Evolutionary conservation across 1,140 invertebrate species (phyloP), one percentile per base, ranked within the genome.

Genomic region (Lethocerus indicus): DNA sequence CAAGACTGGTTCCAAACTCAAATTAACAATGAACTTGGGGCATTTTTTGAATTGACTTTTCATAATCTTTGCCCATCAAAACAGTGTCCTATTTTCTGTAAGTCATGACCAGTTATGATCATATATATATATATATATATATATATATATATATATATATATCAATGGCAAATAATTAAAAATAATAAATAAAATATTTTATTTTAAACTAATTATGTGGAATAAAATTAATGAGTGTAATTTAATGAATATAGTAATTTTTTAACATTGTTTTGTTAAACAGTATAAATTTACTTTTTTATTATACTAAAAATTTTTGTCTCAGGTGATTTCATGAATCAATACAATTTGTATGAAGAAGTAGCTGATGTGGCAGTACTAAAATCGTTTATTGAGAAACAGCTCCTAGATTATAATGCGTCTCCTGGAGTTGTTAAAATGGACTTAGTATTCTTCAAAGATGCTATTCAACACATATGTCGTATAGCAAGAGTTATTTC

Each of bases 391-490:
- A 74, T 87, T 54, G 65, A 74, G 36, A 68, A 69, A 4, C 74
- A 81, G 59, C 67, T 89, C 64, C 75, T 79, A 23, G 82, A 88
- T 53, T 87, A 88, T 62, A 90, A 90, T 63, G 70, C 71, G 21
- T 75, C 73, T 14, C 77, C 81, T 0, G 81, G 83, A 1, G 75
- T 79, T 9, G 71, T 84, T 2, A 71, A 73, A 53, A 78, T 89
- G 73, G 76, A 87, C 61, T 64, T 90, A 24, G 83, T 89, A 9
- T 67, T 89, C 37, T 89, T 89, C 61, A 75, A 75, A 47, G 84
- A 89, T 61, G 85, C 85, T 2, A 79, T 90, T 29, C 80, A 87
- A 60, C 85, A 89, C 61, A 75, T 90, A 43, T 78, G 77, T 48
- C 75, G 83, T 52, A 84, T 86, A 47, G 73, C 81, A 12, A 69